These are phyloP conservation scores for Cephus rjabovi DNA, from an alignment of 2,888 invertebrate genomes.

Conservation along the genomic window DNA sequence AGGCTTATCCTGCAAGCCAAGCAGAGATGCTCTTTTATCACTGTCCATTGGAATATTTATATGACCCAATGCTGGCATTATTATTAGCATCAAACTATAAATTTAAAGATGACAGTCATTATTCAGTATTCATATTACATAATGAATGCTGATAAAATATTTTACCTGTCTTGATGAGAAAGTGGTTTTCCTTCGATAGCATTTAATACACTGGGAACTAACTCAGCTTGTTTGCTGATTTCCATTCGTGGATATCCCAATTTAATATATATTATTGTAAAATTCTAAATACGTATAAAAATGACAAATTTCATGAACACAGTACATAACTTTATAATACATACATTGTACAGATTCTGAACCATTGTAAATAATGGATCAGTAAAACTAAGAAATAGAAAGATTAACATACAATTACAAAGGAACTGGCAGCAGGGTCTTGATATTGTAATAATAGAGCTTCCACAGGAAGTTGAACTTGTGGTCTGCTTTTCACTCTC, in stretches of 20 bases:
- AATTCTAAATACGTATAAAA: conserved; percentile 74
- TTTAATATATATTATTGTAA: conserved; percentile 92
- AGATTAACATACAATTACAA: conserved; percentile 77
- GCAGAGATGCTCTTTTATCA: conserved; percentile 72
- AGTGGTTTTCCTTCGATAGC: conserved; percentile 85
- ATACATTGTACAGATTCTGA: neutral
- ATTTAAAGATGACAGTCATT: conserved; percentile 7
- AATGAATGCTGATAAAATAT: conserved; percentile 9
- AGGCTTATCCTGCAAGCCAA: conserved; percentile 81
- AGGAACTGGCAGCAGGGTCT: conserved; percentile 81
- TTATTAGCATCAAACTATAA: conserved; percentile 80
- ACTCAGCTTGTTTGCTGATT: conserved; percentile 78
- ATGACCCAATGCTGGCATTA: conserved; percentile 83
- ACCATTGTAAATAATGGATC: neutral
- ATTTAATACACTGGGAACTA: conserved; percentile 81
- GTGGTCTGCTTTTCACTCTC: conserved; percentile 84
- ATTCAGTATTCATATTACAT: conserved; percentile 10
- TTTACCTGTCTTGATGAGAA: conserved; percentile 85
- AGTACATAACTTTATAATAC: neutral
- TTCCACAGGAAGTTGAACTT: conserved; percentile 88
- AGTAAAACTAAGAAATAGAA: neutral
- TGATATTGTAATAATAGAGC: conserved; percentile 84
- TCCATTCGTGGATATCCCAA: conserved; percentile 89
- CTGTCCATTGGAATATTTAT: conserved; percentile 76
- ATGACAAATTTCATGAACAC: conserved; percentile 6